Conservation (phyloP, 2,113 vertebrate genomes). For the Tautogolabrus adspersus region DNA sequence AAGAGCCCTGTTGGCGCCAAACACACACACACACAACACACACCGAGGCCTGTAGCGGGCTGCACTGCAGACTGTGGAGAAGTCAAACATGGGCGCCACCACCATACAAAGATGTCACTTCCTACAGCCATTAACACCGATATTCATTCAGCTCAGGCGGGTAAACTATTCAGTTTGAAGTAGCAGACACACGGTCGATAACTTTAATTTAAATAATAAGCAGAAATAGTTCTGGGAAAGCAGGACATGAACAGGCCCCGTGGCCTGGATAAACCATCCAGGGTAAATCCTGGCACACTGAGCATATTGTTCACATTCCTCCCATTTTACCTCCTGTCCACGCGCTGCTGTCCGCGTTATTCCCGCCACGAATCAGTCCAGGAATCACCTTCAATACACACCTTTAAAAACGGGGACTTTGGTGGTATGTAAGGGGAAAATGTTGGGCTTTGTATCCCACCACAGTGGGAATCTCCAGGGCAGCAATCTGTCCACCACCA, state of each 20-base stretch:
- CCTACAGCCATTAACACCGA: slow-evolving; percentile 38
- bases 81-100: slow-evolving; percentile 82
- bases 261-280: slow-evolving; percentile 67
- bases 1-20: slow-evolving; percentile 81
- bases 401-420: neutral
- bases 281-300: slow-evolving; percentile 71
- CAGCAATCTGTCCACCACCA: slow-evolving; percentile 74
- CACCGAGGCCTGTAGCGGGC: slow-evolving; percentile 54
- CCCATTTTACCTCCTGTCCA: slow-evolving; percentile 77
- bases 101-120: slow-evolving; percentile 76
- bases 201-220: neutral
- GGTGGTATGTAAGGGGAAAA: neutral
- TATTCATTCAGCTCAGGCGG: neutral
- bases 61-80: slow-evolving; percentile 43
- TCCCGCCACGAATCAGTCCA: neutral
- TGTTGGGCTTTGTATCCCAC: slow-evolving; percentile 35
- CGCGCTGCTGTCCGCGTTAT: slow-evolving; percentile 29
- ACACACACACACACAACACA: slow-evolving; percentile 32
- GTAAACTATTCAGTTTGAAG: rapidly evolving
- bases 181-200: rapidly evolving
- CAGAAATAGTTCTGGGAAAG: too few relatives aligned
- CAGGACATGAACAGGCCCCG: slow-evolving; percentile 65
- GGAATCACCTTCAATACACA: neutral
- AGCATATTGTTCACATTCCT: slow-evolving; percentile 75
- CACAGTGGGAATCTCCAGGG: slow-evolving; percentile 71